Base-by-base conservation (phyloP, 2,113 vertebrate species). In the Hemicordylus capensis region DNA sequence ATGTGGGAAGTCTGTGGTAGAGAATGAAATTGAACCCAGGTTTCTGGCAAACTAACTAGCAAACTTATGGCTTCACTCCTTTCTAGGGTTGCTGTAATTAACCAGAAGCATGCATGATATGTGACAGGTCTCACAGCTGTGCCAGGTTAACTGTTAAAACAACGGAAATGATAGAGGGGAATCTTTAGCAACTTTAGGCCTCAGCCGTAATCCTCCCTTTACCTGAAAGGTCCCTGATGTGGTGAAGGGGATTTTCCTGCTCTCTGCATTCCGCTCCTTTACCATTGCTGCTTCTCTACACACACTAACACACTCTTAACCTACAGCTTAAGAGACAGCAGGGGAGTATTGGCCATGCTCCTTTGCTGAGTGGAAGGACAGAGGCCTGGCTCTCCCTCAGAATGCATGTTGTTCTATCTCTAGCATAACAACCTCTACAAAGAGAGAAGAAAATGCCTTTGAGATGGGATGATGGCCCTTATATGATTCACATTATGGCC, bases 21-120 rank as follows among this genome's bases (percentile, higher is more conserved):
- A 72, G 67, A 59, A 70, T 6, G 56, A 85, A 80, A 85, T 80
- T 80, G 84, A 85, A 80, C 84, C 76, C 76, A 85, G 84, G 84
- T 85, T 80, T 85, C 76, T 85, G 84, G 76, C 76, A 85, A 61
- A 48, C 58, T 63, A 61, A 39, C 54, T 46, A 63, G 66, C 84
- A 80, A 80, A 85, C 67, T 80, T 85, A 76, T 85, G 84, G 76
- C n/a, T 85, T 79, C 67, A 42, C 69, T 59, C 56, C n/a, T 80
- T 85, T 63, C 76, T 46, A 73, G 67, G 66, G 67, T 73, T 63
- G 67, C 84, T 80, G 76, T 44, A 80, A 69, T 73, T 80, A 51
- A 56, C 44, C 67, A 79, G 67, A 85, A 79, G 76, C 61, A 70
- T 78, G 75, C 8, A 51, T 70, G 69, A 85, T 78, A 48, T 42